Evolutionary conservation across 2,113 vertebrate genomes (phyloP), one percentile per base, ranked within the genome.

Genomic region (Phocoena phocoena): DNA sequence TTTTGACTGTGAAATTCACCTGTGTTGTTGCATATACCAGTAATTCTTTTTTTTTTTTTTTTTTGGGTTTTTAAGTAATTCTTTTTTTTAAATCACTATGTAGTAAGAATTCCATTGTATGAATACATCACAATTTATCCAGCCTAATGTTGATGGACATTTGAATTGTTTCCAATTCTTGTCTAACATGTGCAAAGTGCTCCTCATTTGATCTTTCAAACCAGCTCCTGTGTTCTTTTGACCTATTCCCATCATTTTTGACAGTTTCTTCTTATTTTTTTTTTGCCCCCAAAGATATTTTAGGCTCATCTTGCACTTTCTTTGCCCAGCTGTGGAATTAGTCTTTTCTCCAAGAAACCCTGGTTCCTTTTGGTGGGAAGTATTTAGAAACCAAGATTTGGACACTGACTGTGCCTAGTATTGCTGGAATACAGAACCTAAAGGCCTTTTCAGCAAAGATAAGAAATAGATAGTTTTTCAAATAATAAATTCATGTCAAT

Each of bases 51-150:
- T 8, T 11, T 4, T 18, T 8, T 11, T 4, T 18, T 8, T 11
- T 4, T n/a, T n/a, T n/a, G n/a, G n/a, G n/a, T n/a, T n/a, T n/a
- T n/a, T n/a, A n/a, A 44, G 33, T 3, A 0, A 11, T 44, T 90
- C 8, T 9, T 68, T 67, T n/a, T 18, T 8, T 11, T 4, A 0
- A 25, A 9, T 47, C 14, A 3, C 11, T 14, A 8, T 68, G 23
- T 20, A 23, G 36, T 67, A 26, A 74, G 58, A 26, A 13, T 77
- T 41, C 65, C 71, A 9, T 21, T 36, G 28, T 38, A 10, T 31
- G 10, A 60, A 10, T 23, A 41, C 8, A 31, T 33, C 36, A n/a
- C 44, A 13, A 5, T 55, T 33, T 82, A 62, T 18, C 11, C 36
- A 74, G 44, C 33, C 28, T 53, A 38, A 36, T 62, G 41, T 6